These are phyloP conservation scores for Pogonocichla stellata DNA, from an alignment of 2,113 vertebrate genomes.

Conservation along the genomic window DNA sequence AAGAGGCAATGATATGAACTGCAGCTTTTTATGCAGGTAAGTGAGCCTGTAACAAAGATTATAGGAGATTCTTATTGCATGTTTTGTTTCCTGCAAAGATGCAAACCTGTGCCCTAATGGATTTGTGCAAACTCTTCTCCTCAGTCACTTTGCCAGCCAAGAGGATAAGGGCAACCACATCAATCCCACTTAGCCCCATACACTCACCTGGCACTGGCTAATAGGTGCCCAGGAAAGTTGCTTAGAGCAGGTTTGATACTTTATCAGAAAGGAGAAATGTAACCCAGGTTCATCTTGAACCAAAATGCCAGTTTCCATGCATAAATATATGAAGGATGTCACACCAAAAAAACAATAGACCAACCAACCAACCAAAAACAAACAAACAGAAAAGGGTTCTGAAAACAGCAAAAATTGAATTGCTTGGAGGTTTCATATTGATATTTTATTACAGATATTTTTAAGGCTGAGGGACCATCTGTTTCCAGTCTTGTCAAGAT, in stretches of 20 bases:
- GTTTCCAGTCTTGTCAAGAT: background rate
- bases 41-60: background rate
- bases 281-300: background rate
- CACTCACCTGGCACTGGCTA: background rate
- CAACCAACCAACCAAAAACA: fast-evolving
- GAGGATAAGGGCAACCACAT: background rate
- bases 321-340: background rate
- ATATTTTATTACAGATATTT: background rate
- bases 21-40: background rate
- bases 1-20: background rate
- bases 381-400: background rate
- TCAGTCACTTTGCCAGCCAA: background rate
- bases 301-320: background rate
- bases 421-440: background rate
- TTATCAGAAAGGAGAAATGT: background rate
- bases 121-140: background rate
- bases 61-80: background rate
- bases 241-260: background rate
- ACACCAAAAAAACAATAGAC: fast-evolving
- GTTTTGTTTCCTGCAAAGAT: background rate
- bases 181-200: background rate
- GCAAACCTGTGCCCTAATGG: background rate
- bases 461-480: background rate
- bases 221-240: background rate
- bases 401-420: background rate